Conservation (phyloP, 1,140 invertebrate genomes). For the Anoplophora glabripennis region DNA sequence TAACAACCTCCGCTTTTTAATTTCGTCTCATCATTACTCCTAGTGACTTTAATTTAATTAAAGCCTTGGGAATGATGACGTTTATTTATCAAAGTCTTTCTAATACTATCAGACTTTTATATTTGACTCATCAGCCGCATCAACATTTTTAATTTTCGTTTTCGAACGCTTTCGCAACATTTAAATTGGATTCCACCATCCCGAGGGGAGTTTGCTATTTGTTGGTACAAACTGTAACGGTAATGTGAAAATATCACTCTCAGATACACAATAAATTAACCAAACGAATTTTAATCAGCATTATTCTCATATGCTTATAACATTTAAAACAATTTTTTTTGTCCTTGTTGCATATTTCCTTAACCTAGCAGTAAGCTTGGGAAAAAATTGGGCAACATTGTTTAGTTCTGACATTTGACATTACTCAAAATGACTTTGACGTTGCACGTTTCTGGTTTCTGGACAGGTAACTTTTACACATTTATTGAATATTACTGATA, state of each 20-base stretch:
- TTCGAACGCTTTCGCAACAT: conserved; percentile 13
- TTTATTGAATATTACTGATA: too few relatives aligned
- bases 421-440: too few relatives aligned
- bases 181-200: conserved; percentile 5
- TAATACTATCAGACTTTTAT: not conserved
- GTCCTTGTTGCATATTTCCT: too few relatives aligned
- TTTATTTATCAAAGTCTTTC: conserved; percentile 32
- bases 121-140: not conserved
- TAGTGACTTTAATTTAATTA: conserved; percentile 43
- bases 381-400: too few relatives aligned
- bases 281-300: too few relatives aligned
- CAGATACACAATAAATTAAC: too few relatives aligned
- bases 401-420: too few relatives aligned
- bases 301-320: too few relatives aligned
- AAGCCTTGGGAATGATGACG: conserved; percentile 32
- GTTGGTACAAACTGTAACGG: conserved; percentile 10
- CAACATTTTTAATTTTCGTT: conserved; percentile 7
- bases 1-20: conserved; percentile 41
- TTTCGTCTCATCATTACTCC: conserved; percentile 38
- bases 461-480: too few relatives aligned
- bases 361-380: too few relatives aligned
- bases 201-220: not conserved
- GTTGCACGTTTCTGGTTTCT: too few relatives aligned
- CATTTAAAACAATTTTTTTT: too few relatives aligned
- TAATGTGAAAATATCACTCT: not conserved